Base-by-base conservation (phyloP, 2,888 invertebrate species). In the Perithous albicinctus region DNA sequence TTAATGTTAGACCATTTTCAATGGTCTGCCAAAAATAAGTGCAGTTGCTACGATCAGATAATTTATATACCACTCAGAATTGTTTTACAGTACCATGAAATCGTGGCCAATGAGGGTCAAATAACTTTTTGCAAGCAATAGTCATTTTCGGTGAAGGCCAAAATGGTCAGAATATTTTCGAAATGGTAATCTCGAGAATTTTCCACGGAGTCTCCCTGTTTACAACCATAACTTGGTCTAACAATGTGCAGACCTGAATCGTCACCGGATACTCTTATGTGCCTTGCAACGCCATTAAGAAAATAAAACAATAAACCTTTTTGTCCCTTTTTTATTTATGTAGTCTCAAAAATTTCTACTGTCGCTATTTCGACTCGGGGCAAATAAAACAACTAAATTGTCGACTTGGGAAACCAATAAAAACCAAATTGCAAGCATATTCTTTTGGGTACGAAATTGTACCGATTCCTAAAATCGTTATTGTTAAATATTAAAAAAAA, bases 231-330 rank as follows among this genome's bases (percentile, higher is more conserved):
- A 32, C 29, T 32, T 2, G 18, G 59, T 18, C 15, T n/a, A 18
- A 59, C 32, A 35, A 59, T n/a, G 63, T 12, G 38, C 23, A 10
- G 41, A 20, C 35, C 35, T 61, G 63, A 20, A 38, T n/a, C 41
- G 18, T 23, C 1, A n/a, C 12, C 23, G 41, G 12, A 18, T 8
- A 6, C 1, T 23, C 20, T 12, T 63, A 23, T 5, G 12, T 1
- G 12, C 6, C 35, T 41, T 8, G 41, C 41, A 23, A 10, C 38
- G 4, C 32, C 20, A 20, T 38, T 61, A 38, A 18, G 7, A 0
- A 38, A 18, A 63, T 63, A 38, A 38, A 63, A 5, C 63, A 41
- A 41, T 63, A 63, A 41, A 63, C 15, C 0, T 6, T 6, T 6
- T 12, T n/a, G 48, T 56, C 12, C n/a, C 1, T 29, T 29, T 32